Conservation (phyloP, 2,888 invertebrate species). For the Calameuta filiformis region DNA sequence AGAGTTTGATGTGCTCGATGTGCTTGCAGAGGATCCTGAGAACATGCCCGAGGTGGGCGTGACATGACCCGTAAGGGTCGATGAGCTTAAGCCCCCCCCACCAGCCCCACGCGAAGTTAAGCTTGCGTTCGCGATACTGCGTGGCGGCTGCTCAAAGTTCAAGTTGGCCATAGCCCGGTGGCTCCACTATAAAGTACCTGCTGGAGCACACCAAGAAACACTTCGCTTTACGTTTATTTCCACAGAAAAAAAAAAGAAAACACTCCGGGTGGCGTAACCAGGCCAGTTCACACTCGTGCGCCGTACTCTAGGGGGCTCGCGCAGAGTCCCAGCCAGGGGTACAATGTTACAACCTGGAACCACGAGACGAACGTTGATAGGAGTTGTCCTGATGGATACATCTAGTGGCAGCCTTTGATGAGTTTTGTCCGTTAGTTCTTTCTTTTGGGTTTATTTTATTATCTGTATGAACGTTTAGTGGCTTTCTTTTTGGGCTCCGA, state of each 20-base stretch:
- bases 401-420: background rate
- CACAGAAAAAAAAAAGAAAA: background rate
- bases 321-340: background rate
- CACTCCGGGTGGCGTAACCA: background rate
- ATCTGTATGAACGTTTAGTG: background rate
- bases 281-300: background rate
- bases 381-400: background rate
- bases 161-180: conserved; percentile 90
- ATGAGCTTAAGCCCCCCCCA: conserved; percentile 70
- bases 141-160: conserved; percentile 90
- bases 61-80: conserved; percentile 80
- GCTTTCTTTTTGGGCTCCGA: background rate
- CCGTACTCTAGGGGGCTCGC: background rate
- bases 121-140: conserved; percentile 86
- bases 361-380: background rate
- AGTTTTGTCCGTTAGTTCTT: background rate
- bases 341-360: background rate
- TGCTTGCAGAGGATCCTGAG: conserved; percentile 66
- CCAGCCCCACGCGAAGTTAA: conserved; percentile 75
- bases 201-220: conserved; percentile 44
- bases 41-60: conserved; percentile 78
- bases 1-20: conserved; percentile 58
- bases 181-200: conserved; percentile 52
- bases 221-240: conserved; percentile 20
- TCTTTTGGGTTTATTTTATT: background rate